Evolutionary conservation across 2,888 invertebrate species (phyloP).

Genomic region (Mesochorus sp.): DNA sequence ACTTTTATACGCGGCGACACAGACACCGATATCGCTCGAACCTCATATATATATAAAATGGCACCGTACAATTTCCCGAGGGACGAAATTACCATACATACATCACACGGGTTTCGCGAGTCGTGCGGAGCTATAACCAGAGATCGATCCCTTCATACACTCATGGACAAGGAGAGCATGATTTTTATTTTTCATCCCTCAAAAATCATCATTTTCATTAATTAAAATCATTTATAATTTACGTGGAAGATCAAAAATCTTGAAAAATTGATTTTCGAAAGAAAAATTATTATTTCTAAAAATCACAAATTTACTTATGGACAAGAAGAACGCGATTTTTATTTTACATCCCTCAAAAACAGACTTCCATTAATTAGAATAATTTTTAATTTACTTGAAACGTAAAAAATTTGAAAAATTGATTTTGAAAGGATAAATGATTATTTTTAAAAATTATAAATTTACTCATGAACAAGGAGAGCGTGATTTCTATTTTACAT

Average conservation of each 20-base stretch:
- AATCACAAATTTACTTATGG: too few relatives aligned
- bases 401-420: too few relatives aligned
- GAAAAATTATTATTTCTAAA: too few relatives aligned
- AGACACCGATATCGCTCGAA: slow-evolving; percentile 33
- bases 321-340: too few relatives aligned
- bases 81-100: slow-evolving; percentile 57
- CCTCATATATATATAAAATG: slow-evolving; percentile 53
- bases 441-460: too few relatives aligned
- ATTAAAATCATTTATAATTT: background rate
- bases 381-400: background rate
- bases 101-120: background rate
- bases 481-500: background rate
- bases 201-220: background rate
- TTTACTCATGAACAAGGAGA: too few relatives aligned
- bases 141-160: slow-evolving; percentile 32
- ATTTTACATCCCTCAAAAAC: too few relatives aligned
- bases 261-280: too few relatives aligned
- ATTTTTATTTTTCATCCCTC: background rate
- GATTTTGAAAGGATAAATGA: too few relatives aligned
- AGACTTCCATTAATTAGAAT: too few relatives aligned
- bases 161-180: too few relatives aligned
- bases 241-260: too few relatives aligned
- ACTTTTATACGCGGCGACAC: background rate
- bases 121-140: background rate
- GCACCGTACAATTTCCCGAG: slow-evolving; percentile 54